Conservation (phyloP, 2,797 vertebrate species). For the Glyptemys insculpta region DNA sequence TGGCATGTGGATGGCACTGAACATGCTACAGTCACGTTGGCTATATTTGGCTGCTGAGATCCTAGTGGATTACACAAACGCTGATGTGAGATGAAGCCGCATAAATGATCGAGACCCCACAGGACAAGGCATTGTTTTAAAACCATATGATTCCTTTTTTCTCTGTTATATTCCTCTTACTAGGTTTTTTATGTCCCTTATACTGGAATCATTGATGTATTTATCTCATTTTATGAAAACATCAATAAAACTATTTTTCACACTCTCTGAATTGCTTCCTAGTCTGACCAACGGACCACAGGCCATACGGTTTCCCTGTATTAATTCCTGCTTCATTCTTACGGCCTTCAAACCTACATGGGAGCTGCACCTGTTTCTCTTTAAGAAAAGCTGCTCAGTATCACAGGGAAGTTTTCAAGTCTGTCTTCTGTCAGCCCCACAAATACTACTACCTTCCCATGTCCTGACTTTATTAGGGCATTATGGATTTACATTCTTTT, state of each 20-base stretch:
- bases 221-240: not conserved
- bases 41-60: not conserved
- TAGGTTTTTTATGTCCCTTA: not conserved
- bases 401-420: not conserved
- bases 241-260: constrained; percentile 15
- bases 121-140: not conserved
- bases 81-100: not conserved
- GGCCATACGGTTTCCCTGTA: not conserved
- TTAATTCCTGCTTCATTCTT: not conserved
- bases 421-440: not conserved
- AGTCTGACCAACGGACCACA: not conserved
- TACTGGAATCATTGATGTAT: constrained; percentile 13
- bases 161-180: not conserved
- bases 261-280: not conserved
- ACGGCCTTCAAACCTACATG: not conserved
- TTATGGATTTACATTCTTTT: not conserved
- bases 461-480: not conserved
- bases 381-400: not conserved
- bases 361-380: not conserved
- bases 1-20: not conserved
- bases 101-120: not conserved
- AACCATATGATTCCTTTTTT: not conserved
- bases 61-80: not conserved
- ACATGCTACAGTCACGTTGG: not conserved
- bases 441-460: not conserved